Evolutionary conservation across 2,888 invertebrate species (phyloP).

Genomic region (Amphiduros pacificus): DNA sequence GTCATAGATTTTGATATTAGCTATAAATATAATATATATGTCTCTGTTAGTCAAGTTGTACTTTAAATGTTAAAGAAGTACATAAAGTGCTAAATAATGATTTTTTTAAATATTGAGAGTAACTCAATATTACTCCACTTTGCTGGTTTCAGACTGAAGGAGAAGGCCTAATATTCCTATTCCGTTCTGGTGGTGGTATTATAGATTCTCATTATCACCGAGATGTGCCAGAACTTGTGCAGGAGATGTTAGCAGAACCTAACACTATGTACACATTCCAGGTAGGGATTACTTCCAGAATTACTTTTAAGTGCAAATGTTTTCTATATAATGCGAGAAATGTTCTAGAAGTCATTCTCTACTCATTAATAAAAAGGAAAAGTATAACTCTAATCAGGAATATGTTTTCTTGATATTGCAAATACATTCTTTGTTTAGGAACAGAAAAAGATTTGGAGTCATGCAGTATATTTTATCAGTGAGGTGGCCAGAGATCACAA

Average conservation of each 20-base stretch:
- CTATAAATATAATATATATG: too few relatives aligned
- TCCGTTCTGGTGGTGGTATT: too few relatives aligned
- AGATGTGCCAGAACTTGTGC: conserved; percentile 39
- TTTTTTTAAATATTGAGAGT: too few relatives aligned
- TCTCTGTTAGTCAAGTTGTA: too few relatives aligned
- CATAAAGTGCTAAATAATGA: too few relatives aligned
- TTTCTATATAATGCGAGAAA: too few relatives aligned
- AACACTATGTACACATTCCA: conserved; percentile 36
- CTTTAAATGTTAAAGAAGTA: too few relatives aligned
- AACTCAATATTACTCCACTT: background rate
- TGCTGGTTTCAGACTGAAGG: conserved; percentile 15
- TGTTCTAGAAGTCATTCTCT: too few relatives aligned
- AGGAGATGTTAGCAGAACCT: conserved; percentile 43
- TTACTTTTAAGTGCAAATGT: too few relatives aligned
- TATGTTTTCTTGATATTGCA: background rate
- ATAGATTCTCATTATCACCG: too few relatives aligned
- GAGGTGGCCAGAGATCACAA: conserved; percentile 41
- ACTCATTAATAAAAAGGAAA: too few relatives aligned
- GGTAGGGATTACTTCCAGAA: conserved; percentile 28
- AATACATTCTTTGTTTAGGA: conserved; percentile 37
- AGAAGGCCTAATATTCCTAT: conserved; percentile 38
- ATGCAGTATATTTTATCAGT: conserved; percentile 47
- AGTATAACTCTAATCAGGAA: background rate
- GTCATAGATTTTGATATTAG: background rate
- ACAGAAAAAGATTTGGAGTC: conserved; percentile 48